Evolutionary conservation across 2,888 invertebrate species (phyloP).

Genomic region (Drosophila diplacantha): DNA sequence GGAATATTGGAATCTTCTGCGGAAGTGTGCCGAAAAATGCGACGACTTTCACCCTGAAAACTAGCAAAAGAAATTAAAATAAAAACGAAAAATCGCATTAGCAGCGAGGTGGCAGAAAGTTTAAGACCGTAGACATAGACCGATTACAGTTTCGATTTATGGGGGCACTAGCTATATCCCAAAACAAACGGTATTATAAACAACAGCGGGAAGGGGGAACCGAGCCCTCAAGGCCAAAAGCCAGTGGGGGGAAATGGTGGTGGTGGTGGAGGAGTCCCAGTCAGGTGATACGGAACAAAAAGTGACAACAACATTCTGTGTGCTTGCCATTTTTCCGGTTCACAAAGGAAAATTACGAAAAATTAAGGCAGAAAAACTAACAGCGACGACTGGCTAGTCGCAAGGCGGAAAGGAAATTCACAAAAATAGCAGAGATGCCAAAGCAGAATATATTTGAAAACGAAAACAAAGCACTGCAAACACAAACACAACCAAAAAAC

Average conservation of each 20-base stretch:
- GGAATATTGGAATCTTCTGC: neutral
- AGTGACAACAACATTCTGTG: slow-evolving; percentile 8
- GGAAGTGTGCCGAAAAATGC: slow-evolving; percentile 2
- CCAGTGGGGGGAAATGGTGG: neutral
- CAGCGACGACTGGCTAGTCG: neutral
- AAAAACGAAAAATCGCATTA: neutral
- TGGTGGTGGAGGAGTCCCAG: slow-evolving; percentile 3
- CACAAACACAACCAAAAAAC: neutral
- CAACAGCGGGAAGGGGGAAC: neutral
- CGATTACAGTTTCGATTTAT: slow-evolving; percentile 9
- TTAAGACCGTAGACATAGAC: slow-evolving; percentile 3
- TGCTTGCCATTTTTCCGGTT: slow-evolving; percentile 20
- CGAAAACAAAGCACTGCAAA: slow-evolving; percentile 21
- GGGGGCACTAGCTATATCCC: neutral
- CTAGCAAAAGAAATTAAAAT: neutral
- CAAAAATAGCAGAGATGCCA: slow-evolving; percentile 44
- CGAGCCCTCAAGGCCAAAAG: slow-evolving; percentile 16
- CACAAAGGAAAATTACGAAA: slow-evolving; percentile 20
- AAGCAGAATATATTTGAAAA: slow-evolving; percentile 25
- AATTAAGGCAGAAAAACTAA: slow-evolving; percentile 24
- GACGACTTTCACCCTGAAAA: slow-evolving; percentile 2
- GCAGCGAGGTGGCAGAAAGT: slow-evolving; percentile 6
- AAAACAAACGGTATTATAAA: slow-evolving; percentile 23
- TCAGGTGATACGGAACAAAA: slow-evolving; percentile 30
- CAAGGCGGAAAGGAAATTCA: slow-evolving; percentile 45